Evolutionary conservation across 2,113 vertebrate species (phyloP).

Genomic region (Amazona guildingii): DNA sequence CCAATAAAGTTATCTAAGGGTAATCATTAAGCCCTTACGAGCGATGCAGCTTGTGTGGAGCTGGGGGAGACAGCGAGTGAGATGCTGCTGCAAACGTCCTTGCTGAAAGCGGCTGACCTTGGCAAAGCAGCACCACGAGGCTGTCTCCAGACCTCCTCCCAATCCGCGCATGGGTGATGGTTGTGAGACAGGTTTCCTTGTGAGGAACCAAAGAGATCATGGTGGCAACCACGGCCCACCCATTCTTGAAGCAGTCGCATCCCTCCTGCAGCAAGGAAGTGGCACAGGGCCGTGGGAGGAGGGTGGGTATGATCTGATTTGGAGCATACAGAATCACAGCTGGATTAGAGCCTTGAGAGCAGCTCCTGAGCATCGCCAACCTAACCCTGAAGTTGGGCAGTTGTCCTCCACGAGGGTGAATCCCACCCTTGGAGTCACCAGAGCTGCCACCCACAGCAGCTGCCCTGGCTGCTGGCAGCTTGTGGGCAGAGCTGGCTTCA

Average conservation of each 20-base stretch:
- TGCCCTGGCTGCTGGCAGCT: neutral
- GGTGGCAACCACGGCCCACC: fast-evolving
- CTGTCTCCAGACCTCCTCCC: fast-evolving
- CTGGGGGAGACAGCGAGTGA: neutral
- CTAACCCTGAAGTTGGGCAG: neutral
- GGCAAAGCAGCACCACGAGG: fast-evolving
- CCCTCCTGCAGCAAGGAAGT: neutral
- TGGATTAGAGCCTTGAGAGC: neutral
- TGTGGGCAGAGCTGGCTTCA: fast-evolving
- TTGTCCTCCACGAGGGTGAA: fast-evolving
- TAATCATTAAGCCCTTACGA: constrained; percentile 33
- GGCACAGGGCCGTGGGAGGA: fast-evolving
- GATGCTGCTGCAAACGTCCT: neutral
- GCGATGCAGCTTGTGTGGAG: neutral
- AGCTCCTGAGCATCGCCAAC: neutral
- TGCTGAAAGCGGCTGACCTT: neutral
- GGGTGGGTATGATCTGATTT: neutral
- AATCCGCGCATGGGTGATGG: fast-evolving
- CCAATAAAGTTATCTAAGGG: constrained; percentile 44
- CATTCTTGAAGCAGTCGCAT: fast-evolving
- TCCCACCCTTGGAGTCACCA: neutral
- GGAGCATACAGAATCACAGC: fast-evolving
- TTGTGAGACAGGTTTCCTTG: fast-evolving
- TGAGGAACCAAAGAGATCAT: fast-evolving
- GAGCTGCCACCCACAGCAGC: neutral